Percentiles rank a stretch among this genome's conserved stretches.
Evolutionary conservation across 1,140 invertebrate genomes (phyloP).

Genomic region (Aphis craccivora): DNA sequence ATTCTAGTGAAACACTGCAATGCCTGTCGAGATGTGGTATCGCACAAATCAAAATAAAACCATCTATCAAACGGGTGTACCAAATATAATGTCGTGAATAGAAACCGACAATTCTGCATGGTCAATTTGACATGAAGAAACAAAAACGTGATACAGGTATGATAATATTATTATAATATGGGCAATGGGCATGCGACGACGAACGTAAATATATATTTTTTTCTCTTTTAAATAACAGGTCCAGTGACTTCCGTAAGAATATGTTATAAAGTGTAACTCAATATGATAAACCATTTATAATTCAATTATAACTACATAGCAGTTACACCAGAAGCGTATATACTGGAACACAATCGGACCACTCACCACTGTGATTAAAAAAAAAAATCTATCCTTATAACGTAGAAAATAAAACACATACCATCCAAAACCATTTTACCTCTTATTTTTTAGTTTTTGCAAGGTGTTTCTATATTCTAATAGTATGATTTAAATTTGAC

Average conservation of each 20-base stretch:
- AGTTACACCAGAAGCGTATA: too few relatives aligned
- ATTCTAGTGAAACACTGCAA: neutral
- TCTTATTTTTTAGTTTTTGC: too few relatives aligned
- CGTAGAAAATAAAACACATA: too few relatives aligned
- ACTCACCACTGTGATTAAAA: too few relatives aligned
- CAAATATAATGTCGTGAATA: neutral
- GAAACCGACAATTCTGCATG: constrained; percentile 15
- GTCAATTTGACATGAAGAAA: constrained; percentile 22
- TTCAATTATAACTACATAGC: neutral
- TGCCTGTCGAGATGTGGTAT: constrained; percentile 13
- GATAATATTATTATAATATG: constrained; percentile 19
- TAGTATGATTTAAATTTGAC: too few relatives aligned
- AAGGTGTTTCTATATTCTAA: too few relatives aligned
- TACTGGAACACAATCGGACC: too few relatives aligned
- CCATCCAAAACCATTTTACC: too few relatives aligned
- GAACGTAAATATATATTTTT: neutral
- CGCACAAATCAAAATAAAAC: constrained; percentile 30
- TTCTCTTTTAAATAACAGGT: constrained; percentile 16
- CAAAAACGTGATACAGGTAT: constrained; percentile 36
- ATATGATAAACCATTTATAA: neutral
- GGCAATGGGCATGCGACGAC: neutral
- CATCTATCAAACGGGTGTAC: constrained; percentile 31
- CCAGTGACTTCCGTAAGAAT: constrained; percentile 12
- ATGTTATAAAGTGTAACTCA: neutral
- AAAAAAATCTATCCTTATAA: too few relatives aligned